Conservation (phyloP, 2,888 invertebrate genomes). For the Holacanthella duospinosa region DNA sequence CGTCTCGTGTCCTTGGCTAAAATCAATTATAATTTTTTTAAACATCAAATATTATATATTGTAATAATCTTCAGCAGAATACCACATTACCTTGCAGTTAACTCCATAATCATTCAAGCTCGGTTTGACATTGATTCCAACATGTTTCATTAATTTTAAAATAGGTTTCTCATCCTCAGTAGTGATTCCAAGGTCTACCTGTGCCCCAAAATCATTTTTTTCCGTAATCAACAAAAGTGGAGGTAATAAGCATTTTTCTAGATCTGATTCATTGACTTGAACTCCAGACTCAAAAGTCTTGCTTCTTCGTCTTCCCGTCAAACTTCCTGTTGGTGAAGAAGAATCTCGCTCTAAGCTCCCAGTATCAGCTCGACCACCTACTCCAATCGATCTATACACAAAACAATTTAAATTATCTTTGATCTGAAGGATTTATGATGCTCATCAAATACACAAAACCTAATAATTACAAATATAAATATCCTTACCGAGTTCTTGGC, state of each 20-base stretch:
- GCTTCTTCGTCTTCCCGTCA: slow-evolving; percentile 26
- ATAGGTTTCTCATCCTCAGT: background rate
- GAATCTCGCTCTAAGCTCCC: slow-evolving; percentile 21
- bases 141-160: slow-evolving; percentile 13
- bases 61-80: too few species aligned
- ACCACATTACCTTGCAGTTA: slow-evolving; percentile 38
- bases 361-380: slow-evolving; percentile 21
- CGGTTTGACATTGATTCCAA: slow-evolving; percentile 39
- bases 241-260: slow-evolving; percentile 15
- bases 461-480: too few species aligned
- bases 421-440: background rate
- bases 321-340: slow-evolving; percentile 27
- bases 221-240: slow-evolving; percentile 36
- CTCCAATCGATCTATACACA: slow-evolving; percentile 25
- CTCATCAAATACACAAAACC: slow-evolving; percentile 1
- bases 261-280: slow-evolving; percentile 34
- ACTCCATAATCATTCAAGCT: slow-evolving; percentile 45
- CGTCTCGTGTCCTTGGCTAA: too few species aligned
- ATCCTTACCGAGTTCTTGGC: too few species aligned
- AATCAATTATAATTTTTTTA: too few species aligned
- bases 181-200: slow-evolving; percentile 17
- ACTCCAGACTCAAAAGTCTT: slow-evolving; percentile 31
- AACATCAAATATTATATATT: too few species aligned
- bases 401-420: background rate
- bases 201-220: slow-evolving; percentile 31